Base-by-base conservation (phyloP, 1,140 invertebrate genomes). In the Drosophila orosa region DNA sequence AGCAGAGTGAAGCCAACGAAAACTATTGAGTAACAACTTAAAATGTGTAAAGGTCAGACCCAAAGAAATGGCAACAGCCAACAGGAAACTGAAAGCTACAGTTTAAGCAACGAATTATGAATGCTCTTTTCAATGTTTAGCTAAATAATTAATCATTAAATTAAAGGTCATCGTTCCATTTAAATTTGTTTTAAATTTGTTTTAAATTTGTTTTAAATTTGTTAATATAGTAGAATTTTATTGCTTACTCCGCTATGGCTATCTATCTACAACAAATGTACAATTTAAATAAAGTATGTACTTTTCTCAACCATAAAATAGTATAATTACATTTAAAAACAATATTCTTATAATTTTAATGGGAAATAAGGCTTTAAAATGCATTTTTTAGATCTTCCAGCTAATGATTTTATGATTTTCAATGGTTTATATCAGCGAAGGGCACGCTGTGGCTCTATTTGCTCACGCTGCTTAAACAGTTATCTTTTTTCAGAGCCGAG, bases 31-130 rank as follows among this genome's bases (percentile, higher is more conserved):
- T 87, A 86, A 86, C 83, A 69, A 65, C 65, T 56, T 48, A 79
- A 83, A 83, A 73, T 87, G 79, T 86, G 75, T 86, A 86, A 86
- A 86, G 83, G 83, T 86, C 83, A 86, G 65, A 25, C 50, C 25
- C 40, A 75, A 72, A 66, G 65, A 75, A 75, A 61, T 72, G 83
- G 61, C 67, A 67, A 65, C 17, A 66, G 57, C 35, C 59, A 80
- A 47, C 37, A 58, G 54, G 73, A 60, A 80, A 69, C 35, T 54
- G 33, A 61, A 61, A 44, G 15, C 47, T 3, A 24, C 17, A 57
- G 22, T 25, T 25, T 19, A 47, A 27, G 15, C 67, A 73, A 61
- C 42, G 40, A 76, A 67, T 15, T 19, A 40, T 6, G 37, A 56
- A 81, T 71, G 42, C 63, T 12, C 77, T 75, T 35, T 24, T 5